Base-by-base conservation (phyloP, 1,140 invertebrate genomes). In the Pollicipes pollicipes region DNA sequence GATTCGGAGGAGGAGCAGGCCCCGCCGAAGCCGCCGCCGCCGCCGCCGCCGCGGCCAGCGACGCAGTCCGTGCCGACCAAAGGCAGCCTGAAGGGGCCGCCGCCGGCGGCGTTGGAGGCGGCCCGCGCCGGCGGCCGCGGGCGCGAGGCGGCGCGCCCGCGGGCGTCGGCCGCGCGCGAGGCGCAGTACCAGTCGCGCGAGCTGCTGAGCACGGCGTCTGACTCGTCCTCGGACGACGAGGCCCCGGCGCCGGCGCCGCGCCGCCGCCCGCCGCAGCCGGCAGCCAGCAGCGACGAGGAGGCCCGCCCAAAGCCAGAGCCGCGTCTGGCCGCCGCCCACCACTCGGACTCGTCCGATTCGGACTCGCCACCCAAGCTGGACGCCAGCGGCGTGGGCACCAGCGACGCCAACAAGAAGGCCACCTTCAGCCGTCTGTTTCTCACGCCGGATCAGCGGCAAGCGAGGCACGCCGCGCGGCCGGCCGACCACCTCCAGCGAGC, bases 361-460 rank as follows among this genome's bases (percentile, higher is more conserved):
- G 64, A 66, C 64, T 66, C 64, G 64, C 64, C 64, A 24, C 64
- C 64, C 17, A 66, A 66, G 64, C 64, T 66, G 27, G 64, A 66
- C 28, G 64, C 64, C 17, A n/a, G 28, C 27, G 64, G 64, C 27
- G 64, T 66, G 3, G 28, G 64, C 64, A 28, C 64, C 27, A 66
- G 64, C 64, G 64, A 66, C 64, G 64, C 64, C 27, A 66, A 66
- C 64, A 66, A 66, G n/a, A 27, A 29, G 27, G 16, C 64, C 17
- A 66, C 64, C 3, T 27, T 66, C 64, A 66, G 3, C 28, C 64
- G 64, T 21, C 64, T 66, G 3, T 66, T n/a, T 66, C 64, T 29
- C 17, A n/a, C 64, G 28, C 64, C 64, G 64, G n/a, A n/a, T n/a
- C n/a, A n/a, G n/a, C 6, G 45, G 13, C 6, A 58, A 58, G 21